Base-by-base conservation (phyloP, 2,888 invertebrate genomes). In the Amiota mariae region DNA sequence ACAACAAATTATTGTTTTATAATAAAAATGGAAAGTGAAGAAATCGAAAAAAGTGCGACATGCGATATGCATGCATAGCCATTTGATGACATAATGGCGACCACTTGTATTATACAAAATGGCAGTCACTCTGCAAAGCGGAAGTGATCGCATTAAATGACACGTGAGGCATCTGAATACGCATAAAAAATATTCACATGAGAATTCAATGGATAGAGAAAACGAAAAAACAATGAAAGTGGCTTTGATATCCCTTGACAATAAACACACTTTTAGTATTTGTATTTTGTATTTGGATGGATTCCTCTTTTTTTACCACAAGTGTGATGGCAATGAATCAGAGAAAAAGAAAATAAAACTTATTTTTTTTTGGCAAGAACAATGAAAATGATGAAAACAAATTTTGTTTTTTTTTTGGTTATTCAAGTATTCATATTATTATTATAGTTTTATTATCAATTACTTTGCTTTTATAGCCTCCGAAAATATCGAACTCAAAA, bases 1-100 rank as follows among this genome's bases (percentile, higher is more conserved):
- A 66, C 47, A 48, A 11, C 18, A 66, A 66, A 49, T 63, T 63
- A 63, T 46, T 63, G 63, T 63, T 46, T 63, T 47, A 47, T 49
- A 66, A 66, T 49, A 49, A 49, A 66, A 66, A 66, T 49, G 18
- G 49, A 63, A 46, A 66, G 49, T 15, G 18, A 66, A 48, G 18
- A 66, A 47, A 49, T 20, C 47, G 11, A 54, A 10, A 0, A 12
- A 54, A 54, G n/a, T 63, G 46, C 63, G 36, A 6, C 13, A 63
- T 46, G 9, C 8, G 24, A 24, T 15, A 12, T 63, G 13, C 46
- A 46, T 36, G 2, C n/a, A 46, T 36, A 46, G 12, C 24, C 24
- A 36, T 36, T 36, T 36, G 48, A 18, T 1, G n/a, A 1, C 49
- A 66, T 15, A 36, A 48, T 66, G 66, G 66, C 49, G 48, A 10